These are phyloP conservation scores for Electrona antarctica DNA, from an alignment of 2,113 vertebrate species.

Conservation along the genomic window DNA sequence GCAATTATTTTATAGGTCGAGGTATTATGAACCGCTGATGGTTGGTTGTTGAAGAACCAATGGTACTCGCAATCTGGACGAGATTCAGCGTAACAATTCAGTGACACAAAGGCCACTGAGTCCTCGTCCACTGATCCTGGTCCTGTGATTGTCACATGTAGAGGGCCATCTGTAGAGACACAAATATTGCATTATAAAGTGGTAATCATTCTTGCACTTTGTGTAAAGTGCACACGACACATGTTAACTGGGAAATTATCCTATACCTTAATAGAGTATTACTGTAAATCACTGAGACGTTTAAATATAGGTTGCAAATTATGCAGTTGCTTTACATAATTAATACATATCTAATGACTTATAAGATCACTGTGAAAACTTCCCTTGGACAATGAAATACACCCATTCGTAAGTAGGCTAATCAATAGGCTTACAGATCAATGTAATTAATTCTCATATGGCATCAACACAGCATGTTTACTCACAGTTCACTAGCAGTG, in stretches of 20 bases:
- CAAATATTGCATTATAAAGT: neutral
- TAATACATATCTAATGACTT: no score
- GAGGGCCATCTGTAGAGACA: slow-evolving; percentile 64
- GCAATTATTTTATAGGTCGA: slow-evolving; percentile 29
- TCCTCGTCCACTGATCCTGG: neutral
- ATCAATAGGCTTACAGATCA: neutral
- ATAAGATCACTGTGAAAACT: no score
- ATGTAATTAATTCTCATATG: neutral
- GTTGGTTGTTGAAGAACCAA: slow-evolving; percentile 53
- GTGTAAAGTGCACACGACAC: neutral
- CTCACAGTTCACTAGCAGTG: slow-evolving; percentile 73
- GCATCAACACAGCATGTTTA: slow-evolving; percentile 15
- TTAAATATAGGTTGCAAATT: no score
- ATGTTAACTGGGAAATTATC: neutral
- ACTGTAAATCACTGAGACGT: no score
- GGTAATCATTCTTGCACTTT: neutral
- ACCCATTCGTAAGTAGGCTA: no score
- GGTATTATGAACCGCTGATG: rapidly evolving
- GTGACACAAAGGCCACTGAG: rapidly evolving
- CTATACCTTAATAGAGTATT: no score
- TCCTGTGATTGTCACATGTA: slow-evolving; percentile 35
- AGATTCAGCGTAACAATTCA: slow-evolving; percentile 52
- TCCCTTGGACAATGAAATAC: no score
- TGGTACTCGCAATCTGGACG: slow-evolving; percentile 56
- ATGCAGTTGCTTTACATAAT: no score